Evolutionary conservation across 2,113 vertebrate species (phyloP).

Genomic region (Neoarius graeffei): DNA sequence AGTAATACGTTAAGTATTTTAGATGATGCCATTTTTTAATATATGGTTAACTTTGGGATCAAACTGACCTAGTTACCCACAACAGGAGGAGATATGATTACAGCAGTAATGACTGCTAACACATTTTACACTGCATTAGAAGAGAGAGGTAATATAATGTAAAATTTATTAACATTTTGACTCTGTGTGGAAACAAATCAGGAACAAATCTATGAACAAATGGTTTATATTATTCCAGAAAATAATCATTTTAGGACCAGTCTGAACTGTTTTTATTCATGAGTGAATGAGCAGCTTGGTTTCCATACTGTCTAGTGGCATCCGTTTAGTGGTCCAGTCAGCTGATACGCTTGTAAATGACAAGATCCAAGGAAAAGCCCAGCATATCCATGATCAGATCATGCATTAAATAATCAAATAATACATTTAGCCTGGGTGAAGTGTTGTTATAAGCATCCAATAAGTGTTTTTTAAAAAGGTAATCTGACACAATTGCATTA

Average conservation of each 20-base stretch:
- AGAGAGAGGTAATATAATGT: not conserved
- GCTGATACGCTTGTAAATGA: not conserved
- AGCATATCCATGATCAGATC: not conserved
- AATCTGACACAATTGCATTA: not conserved
- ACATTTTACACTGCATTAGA: not conserved
- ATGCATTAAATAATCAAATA: not conserved
- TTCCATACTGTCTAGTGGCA: not conserved
- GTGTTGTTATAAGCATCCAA: not conserved
- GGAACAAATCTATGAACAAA: not conserved
- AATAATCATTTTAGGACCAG: not conserved
- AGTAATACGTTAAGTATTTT: not conserved
- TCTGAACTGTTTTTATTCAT: not conserved
- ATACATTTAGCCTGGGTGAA: not conserved
- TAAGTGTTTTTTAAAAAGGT: not conserved
- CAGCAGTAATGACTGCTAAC: not conserved
- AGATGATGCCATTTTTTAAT: not conserved
- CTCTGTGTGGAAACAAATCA: not conserved
- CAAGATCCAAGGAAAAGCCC: not conserved
- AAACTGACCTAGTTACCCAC: not conserved
- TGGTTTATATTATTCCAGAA: not conserved
- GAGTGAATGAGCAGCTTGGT: conserved; percentile 12
- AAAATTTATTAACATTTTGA: not conserved
- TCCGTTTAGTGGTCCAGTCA: not conserved
- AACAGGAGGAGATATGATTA: not conserved
- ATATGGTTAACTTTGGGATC: too few relatives aligned